Evolutionary conservation across 2,797 vertebrate species (phyloP), one percentile per base, ranked within the genome.

Genomic region (Etheostoma nigrum): DNA sequence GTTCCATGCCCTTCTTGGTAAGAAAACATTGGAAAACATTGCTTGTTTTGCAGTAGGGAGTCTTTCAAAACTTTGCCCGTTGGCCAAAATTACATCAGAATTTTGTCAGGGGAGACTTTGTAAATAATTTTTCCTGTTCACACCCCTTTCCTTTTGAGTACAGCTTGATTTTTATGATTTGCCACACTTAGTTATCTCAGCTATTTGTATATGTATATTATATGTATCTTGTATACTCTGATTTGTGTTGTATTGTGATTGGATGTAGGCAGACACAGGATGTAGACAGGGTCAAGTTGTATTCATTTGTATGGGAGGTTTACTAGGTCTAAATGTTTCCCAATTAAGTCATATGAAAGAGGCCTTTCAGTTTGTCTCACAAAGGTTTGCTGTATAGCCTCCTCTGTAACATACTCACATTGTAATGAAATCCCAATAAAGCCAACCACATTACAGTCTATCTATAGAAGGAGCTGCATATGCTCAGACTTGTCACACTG

Each of bases 1-100:
- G 70, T 96, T 96, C 84, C 95, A 94, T 76, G 96, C 96, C 68
- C 93, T 96, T 71, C 92, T 96, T 61, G 96, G 96, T 96, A 94
- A 94, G 94, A 67, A 70, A 78, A 79, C 59, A 30, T 40, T 9
- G 19, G 23, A 42, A 65, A 75, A 9, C 9, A 40, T 10, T 16
- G 33, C 25, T 73, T 66, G 19, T 81, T 83, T 69, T 75, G 49
- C 33, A 47, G 18, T 53, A 71, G 21, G 21, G 3, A 64, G 16
- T 74, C 40, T 84, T 81, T 67, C 19, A 48, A 80, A 81, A 73
- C 40, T 53, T 40, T 62, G 16, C 47, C 27, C 36, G 75, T 36
- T 12, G n/a, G 40, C 61, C 61, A 19, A 57, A 53, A 61, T 85
- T 74, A 48, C 78, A 55, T 54, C 69, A 81, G 2, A 52, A 12